These are phyloP conservation scores for Selene dorsalis DNA, from an alignment of 2,797 vertebrate genomes.

Conservation along the genomic window DNA sequence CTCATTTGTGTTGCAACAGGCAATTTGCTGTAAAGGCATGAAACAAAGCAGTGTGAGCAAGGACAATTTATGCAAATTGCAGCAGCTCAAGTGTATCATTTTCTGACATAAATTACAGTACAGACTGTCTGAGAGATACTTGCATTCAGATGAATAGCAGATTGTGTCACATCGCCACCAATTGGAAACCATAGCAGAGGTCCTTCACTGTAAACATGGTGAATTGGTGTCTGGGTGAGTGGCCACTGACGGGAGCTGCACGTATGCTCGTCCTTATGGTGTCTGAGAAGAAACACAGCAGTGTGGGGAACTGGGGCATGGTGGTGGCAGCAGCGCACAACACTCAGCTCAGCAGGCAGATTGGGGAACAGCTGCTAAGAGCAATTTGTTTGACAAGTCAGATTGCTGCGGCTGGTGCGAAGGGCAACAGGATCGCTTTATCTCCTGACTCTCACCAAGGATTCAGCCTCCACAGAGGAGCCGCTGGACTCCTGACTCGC, in stretches of 20 bases:
- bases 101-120: conserved; percentile 40
- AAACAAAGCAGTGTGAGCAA: conserved; percentile 43
- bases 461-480: conserved; percentile 26
- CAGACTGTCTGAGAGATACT: conserved; percentile 11
- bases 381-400: conserved; percentile 78
- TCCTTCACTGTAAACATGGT: conserved; percentile 12
- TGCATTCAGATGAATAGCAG: conserved; percentile 39
- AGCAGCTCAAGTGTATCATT: conserved; percentile 48
- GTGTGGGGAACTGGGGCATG: conserved; percentile 46
- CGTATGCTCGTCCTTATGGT: conserved; percentile 71
- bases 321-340: conserved; percentile 36
- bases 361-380: conserved; percentile 78
- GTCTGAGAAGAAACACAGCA: conserved; percentile 64
- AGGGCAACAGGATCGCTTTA: conserved; percentile 45
- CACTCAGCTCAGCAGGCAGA: conserved; percentile 70
- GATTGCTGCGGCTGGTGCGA: conserved; percentile 57
- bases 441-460: conserved; percentile 43
- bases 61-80: conserved; percentile 49
- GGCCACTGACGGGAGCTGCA: conserved; percentile 31
- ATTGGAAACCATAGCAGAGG: conserved; percentile 21
- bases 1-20: conserved; percentile 46
- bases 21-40: conserved; percentile 33
- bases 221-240: conserved; percentile 42
- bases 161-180: conserved; percentile 20
- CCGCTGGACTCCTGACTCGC: conserved; percentile 15